Evolutionary conservation across 2,888 invertebrate species (phyloP).

Genomic region (Eustalomyia histrio): DNA sequence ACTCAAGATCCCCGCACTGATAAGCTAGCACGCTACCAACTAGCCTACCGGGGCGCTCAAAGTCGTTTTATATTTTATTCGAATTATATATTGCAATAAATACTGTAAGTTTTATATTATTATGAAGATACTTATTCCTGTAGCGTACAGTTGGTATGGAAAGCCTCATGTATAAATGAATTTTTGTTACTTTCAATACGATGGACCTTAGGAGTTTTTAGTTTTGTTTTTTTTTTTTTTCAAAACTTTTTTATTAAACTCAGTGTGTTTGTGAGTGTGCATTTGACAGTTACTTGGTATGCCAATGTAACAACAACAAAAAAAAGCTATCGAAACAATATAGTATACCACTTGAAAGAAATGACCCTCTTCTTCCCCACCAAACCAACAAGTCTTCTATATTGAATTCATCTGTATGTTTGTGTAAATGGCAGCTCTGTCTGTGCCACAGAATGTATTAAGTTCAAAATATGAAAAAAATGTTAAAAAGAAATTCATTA

Average conservation of each 20-base stretch:
- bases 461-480: constrained; percentile 44
- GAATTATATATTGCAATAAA: too few species aligned
- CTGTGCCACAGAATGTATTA: constrained; percentile 35
- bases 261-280: constrained; percentile 42
- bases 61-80: too few species aligned
- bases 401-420: constrained; percentile 13
- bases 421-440: constrained; percentile 52
- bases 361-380: background rate
- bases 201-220: constrained; percentile 25
- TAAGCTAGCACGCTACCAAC: too few species aligned
- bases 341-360: constrained; percentile 20
- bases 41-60: too few species aligned
- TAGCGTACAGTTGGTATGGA: too few species aligned
- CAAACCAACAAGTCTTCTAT: constrained; percentile 15
- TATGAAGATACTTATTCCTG: too few species aligned
- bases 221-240: background rate
- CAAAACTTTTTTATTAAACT: constrained; percentile 23
- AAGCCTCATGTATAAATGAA: constrained; percentile 5
- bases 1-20: too few species aligned
- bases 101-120: too few species aligned
- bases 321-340: constrained; percentile 8
- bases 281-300: constrained; percentile 58
- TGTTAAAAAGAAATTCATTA: constrained; percentile 64
- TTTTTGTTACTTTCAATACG: constrained; percentile 14
- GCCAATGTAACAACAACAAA: constrained; percentile 38